A percentile compares a stretch with the other conserved stretches of the same genome.
phyloP scores from a whole-genome alignment of 2,113 vertebrate species.

The Hyla sarda region DNA sequence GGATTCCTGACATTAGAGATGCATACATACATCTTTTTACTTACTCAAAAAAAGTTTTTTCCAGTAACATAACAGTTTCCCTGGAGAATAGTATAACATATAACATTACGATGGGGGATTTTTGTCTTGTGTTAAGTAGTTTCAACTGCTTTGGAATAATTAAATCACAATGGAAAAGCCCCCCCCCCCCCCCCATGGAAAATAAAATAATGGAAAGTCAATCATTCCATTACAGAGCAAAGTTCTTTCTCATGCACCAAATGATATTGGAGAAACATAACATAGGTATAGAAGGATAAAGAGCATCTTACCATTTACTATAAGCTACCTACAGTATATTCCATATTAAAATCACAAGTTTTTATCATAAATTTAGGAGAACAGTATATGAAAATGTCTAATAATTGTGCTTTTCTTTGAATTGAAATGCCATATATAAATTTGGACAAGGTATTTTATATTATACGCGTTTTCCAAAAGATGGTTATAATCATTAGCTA shows the following conservation, averaged over 20 bases:
- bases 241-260: neutral
- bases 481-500: too few species aligned
- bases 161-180: neutral
- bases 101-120: neutral
- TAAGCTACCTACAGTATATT: neutral
- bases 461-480: too few species aligned
- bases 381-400: neutral
- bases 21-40: neutral
- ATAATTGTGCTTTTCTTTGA: neutral
- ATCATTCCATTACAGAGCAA: constrained; percentile 1
- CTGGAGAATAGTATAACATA: neutral
- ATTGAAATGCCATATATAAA: neutral
- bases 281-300: neutral
- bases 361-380: neutral
- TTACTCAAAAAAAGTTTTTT: neutral
- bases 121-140: neutral
- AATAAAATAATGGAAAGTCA: constrained; percentile 12
- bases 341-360: neutral
- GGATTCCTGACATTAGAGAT: neutral
- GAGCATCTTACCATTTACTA: neutral
- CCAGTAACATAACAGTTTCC: neutral
- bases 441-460: too few species aligned
- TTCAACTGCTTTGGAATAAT: neutral
- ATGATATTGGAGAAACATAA: neutral
- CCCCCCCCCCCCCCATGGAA: neutral